Percentiles rank a stretch among this genome's conserved stretches.
These are phyloP conservation scores for Enteromius argenteus DNA, from an alignment of 2,797 vertebrate species.

Conservation along the genomic window DNA sequence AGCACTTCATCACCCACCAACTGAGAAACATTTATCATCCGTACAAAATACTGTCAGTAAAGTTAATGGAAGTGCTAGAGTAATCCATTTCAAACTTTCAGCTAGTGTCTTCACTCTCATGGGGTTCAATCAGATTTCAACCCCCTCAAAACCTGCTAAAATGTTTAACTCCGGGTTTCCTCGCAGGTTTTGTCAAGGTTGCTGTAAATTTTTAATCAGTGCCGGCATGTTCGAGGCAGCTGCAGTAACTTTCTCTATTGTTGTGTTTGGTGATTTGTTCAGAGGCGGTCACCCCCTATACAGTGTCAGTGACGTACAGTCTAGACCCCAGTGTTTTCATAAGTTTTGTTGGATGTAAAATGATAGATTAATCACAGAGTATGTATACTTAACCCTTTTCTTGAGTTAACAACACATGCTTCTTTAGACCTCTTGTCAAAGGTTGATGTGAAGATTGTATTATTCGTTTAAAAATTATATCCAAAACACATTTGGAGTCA, in stretches of 20 bases:
- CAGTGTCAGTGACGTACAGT: neutral
- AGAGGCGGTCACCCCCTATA: neutral
- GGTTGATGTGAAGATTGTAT: neutral
- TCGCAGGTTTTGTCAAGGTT: conserved; percentile 30
- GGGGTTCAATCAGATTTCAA: conserved; percentile 12
- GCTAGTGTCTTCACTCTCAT: conserved; percentile 14
- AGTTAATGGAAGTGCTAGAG: conserved; percentile 43
- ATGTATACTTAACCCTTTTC: conserved; percentile 14
- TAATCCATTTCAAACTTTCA: conserved; percentile 35
- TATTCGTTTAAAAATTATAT: neutral
- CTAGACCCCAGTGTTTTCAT: neutral
- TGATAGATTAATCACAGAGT: neutral
- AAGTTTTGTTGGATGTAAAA: neutral
- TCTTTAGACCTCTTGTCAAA: conserved; percentile 1
- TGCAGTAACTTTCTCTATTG: neutral
- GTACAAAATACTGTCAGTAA: conserved; percentile 23
- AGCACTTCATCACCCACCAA: conserved; percentile 24
- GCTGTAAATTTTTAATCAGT: neutral
- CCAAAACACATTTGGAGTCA: neutral
- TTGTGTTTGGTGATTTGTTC: neutral
- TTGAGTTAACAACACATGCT: neutral
- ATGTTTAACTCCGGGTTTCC: conserved; percentile 5
- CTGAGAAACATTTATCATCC: conserved; percentile 45
- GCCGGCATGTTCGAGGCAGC: neutral
- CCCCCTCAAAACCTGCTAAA: conserved; percentile 21